Evolutionary conservation across 2,113 vertebrate genomes (phyloP).

Genomic region (Candoia aspera): DNA sequence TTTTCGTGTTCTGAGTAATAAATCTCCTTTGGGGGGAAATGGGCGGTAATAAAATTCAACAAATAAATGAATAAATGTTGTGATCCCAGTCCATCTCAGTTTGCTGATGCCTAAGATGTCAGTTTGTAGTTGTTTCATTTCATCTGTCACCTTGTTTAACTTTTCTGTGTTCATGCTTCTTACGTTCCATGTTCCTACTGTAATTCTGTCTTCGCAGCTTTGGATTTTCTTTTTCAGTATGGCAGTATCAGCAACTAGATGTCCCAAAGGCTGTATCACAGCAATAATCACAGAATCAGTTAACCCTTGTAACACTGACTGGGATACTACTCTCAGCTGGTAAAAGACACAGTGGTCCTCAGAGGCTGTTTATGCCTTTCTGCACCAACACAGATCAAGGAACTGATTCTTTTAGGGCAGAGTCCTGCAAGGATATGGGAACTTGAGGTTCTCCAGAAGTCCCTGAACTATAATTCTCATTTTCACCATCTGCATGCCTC

Average conservation of each 20-base stretch:
- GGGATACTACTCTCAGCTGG: too few species aligned
- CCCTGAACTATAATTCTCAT: not conserved
- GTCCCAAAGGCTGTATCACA: not conserved
- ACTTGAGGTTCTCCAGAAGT: not conserved
- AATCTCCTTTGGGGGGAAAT: too few species aligned
- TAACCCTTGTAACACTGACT: too few species aligned
- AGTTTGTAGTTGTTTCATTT: not conserved
- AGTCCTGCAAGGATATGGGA: not conserved
- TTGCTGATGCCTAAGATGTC: not conserved
- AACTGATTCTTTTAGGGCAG: not conserved
- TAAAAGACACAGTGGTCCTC: too few species aligned
- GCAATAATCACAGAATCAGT: not conserved
- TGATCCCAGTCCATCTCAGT: not conserved
- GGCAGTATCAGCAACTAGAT: not conserved
- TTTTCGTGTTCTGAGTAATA: not conserved
- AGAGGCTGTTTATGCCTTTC: too few species aligned
- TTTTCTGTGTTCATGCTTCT: not conserved
- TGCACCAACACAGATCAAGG: not conserved
- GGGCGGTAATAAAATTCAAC: too few species aligned
- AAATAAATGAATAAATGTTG: too few species aligned
- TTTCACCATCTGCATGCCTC: not conserved
- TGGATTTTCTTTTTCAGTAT: not conserved
- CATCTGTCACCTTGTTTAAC: not conserved
- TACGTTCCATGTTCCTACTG: not conserved
- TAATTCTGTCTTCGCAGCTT: not conserved